Conservation (phyloP, 1,140 invertebrate species). For the Akabosia matsudoensis region DNA sequence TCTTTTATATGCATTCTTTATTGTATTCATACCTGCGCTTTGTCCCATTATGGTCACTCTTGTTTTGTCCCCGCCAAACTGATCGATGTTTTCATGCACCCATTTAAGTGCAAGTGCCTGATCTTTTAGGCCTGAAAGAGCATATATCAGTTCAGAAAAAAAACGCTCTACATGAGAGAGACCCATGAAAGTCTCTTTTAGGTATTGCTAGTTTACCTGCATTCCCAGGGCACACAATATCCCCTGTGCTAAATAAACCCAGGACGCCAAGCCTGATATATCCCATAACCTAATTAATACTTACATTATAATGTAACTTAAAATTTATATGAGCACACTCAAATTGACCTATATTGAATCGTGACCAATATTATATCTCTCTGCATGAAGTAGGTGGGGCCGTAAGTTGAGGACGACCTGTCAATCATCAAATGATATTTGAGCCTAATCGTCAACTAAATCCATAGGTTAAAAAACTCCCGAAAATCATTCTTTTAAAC, state of each 20-base stretch:
- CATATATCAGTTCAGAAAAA: not conserved
- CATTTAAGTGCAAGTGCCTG: slow-evolving; percentile 5
- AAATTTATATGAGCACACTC: not conserved
- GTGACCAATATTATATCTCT: not conserved
- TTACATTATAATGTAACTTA: no score
- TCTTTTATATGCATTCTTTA: no score
- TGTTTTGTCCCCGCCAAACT: not conserved
- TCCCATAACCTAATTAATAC: not conserved
- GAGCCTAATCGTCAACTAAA: not conserved
- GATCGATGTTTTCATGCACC: not conserved
- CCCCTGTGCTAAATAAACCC: slow-evolving; percentile 8
- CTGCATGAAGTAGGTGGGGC: slow-evolving; percentile 9
- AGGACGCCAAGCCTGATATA: not conserved
- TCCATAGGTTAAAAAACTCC: not conserved
- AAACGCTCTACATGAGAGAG: no score
- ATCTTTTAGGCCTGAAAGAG: not conserved
- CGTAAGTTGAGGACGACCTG: not conserved
- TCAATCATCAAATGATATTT: not conserved
- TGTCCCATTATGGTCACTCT: slow-evolving; percentile 21
- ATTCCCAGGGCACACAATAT: slow-evolving; percentile 10
- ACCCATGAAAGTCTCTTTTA: no score
- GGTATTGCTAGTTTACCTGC: not conserved
- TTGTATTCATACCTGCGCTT: not conserved
- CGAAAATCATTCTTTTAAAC: not conserved
- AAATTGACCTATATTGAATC: slow-evolving; percentile 20